Evolutionary conservation across 92 coral and sea anemone species (phyloP), one percentile per base, ranked within the genome.

Genomic region (Phenganax subtilis): DNA sequence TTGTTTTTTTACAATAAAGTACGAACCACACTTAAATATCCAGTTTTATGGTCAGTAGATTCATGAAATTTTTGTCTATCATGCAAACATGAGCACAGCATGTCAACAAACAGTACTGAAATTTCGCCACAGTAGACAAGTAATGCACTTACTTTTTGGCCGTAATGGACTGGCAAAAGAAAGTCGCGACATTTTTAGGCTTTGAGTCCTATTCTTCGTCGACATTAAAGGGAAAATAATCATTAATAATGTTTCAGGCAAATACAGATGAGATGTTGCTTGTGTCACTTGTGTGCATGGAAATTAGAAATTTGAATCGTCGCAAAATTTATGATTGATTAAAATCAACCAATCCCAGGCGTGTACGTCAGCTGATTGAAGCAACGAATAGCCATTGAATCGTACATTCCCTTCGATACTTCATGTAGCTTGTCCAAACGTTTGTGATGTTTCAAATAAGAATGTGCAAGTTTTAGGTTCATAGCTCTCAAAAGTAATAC

Each of bases 181-280:
- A 53, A 87, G 79, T 15, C 90, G 79, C 27, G 92, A 75, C 92
- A 89, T 89, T 12, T 65, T 63, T 9, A 10, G 66, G 51, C 59
- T 63, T 9, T 69, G 29, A 17, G 11, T 59, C 51, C 29, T 16
- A 12, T 51, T 68, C 70, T 25, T 66, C 51, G 12, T 75, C 70
- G 12, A 15, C 20, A 61, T 15, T 61, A 61, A 28, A 28, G 25
- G 67, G n/a, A 61, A 61, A 61, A 61, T 15, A 5, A 59, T 59
- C 16, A 27, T 59, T 3, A 59, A 56, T 9, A 56, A 56, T 15
- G 15, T 9, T 14, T 61, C 25, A 17, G 20, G 20, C 28, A 5
- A 17, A 61, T 12, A 61, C 47, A 37, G 47, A 5, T 37, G 5
- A 37, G 5, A 37, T 37, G 47, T 37, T 5, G 47, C 2, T 1